phyloP scores from a whole-genome alignment of 2,113 vertebrate genomes.

The Mus musculus region GRCm39 chr17:50321501-50322000 shows the following conservation, averaged over 20 bases:
- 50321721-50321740: neutral
- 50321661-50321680: too few relatives aligned
- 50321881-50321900: too few relatives aligned
- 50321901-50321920: neutral
- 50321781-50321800: neutral
- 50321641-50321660: neutral
- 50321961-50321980: neutral
- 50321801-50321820: neutral
- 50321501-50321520: neutral
- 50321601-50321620: neutral
- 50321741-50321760: neutral
- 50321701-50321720: too few relatives aligned
- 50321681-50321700: neutral
- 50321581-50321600: neutral
- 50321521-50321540: neutral
- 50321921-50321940: neutral
- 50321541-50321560: neutral
- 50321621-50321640: neutral
- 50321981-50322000: neutral
- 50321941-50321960: neutral
- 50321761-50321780: neutral
- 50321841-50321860: neutral
- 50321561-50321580: neutral
- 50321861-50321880: neutral
- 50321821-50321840: too few relatives aligned